Percentiles rank a stretch among this genome's conserved stretches.
Evolutionary conservation across 2,113 vertebrate species (phyloP).

Genomic region (Pelecanus crispus): DNA sequence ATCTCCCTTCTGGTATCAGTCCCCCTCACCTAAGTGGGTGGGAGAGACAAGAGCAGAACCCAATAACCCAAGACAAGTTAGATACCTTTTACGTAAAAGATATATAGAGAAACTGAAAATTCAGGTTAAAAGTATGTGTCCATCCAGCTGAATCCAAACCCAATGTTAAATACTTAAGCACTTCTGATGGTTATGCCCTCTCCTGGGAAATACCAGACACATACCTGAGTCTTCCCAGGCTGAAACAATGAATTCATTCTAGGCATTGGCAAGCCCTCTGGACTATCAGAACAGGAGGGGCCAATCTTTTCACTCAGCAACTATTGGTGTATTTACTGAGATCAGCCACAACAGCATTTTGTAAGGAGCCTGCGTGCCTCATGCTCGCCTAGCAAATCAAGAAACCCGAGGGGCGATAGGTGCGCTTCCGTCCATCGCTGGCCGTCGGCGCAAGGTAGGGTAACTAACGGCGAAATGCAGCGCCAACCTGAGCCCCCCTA

Average conservation of each 20-base stretch:
- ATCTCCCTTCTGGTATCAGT: not conserved
- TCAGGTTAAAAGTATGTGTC: not conserved
- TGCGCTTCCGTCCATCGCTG: fast-evolving
- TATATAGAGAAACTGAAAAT: not conserved
- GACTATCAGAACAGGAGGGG: not conserved
- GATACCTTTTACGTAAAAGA: not conserved
- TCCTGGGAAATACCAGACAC: not conserved
- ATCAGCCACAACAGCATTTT: not conserved
- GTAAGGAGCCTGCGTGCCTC: not conserved
- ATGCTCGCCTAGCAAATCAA: not conserved
- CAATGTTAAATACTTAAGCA: not conserved
- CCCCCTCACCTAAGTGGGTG: not conserved
- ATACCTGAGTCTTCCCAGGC: not conserved
- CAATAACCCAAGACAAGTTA: not conserved
- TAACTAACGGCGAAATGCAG: fast-evolving
- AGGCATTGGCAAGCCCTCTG: not conserved
- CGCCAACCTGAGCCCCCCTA: not conserved
- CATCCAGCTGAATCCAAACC: not conserved
- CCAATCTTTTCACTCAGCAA: not conserved
- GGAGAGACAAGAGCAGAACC: not conserved
- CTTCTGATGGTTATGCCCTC: not conserved
- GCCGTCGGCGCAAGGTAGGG: fast-evolving
- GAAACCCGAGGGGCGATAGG: not conserved
- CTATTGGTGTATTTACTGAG: not conserved
- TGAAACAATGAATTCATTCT: not conserved